Base-by-base conservation (phyloP, 2,113 vertebrate genomes). In the Natator depressus region DNA sequence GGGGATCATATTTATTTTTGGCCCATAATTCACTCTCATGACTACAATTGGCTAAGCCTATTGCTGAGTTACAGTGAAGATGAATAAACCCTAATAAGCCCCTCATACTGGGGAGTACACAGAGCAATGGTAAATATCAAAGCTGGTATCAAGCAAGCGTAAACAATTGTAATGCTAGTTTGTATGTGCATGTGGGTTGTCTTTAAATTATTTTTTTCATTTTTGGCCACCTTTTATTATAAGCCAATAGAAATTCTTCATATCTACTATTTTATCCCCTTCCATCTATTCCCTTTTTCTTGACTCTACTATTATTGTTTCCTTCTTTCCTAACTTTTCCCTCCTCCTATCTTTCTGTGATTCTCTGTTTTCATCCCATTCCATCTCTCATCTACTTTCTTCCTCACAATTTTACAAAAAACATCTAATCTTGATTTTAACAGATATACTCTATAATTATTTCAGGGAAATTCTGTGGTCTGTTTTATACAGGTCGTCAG, bases 41-140 rank as follows among this genome's bases (percentile, higher is more conserved):
- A 35, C 54, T 82, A 65, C 84, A 59, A 96, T 51, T 96, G 96
- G 96, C 82, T 79, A 62, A 49, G 25, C 92, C 93, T 97, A 94
- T 91, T 82, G 38, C 76, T 95, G 89, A 80, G 96, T 94, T 81
- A 95, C 88, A 85, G 89, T 88, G 85, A 72, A 93, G 59, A 55
- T 19, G 88, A 93, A 96, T 38, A 2, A 85, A 96, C 95, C 90
- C 88, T 88, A 95, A 69, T 92, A 87, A 93, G 20, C 47, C 80
- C 82, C 79, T 96, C 90, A 0, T 0, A 38, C 38, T 83, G 62
- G 10, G 7, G 16, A 50, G 25, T 42, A 2, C 80, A 65, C 46
- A 59, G 5, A 91, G 29, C 6, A 84, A 89, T 82, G 31, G 5
- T 13, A 46, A 51, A 11, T 55, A 11, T 2, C 3, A 4, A 35